Evolutionary conservation across 1,140 invertebrate genomes (phyloP), one percentile per base, ranked within the genome.

Genomic region (Drosophila sp.): DNA sequence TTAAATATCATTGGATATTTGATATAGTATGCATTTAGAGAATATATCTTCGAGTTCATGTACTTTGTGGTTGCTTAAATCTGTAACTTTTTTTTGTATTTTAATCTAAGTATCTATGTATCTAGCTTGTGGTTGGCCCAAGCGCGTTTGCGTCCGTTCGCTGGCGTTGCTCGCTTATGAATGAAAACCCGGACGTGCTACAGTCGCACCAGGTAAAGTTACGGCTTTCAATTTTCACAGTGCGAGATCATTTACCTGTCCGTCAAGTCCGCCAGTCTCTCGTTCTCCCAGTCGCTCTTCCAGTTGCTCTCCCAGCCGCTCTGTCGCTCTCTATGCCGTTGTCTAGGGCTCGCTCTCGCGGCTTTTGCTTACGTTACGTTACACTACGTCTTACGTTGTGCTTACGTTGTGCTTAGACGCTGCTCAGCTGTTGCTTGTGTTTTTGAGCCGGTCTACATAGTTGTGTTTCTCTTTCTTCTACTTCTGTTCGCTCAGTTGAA

Each of bases 81-180:
- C 21, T 64, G 13, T 61, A 57, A 36, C 14, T 56, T 66, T 57
- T 2, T 29, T 14, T 41, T 13, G 9, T n/a, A n/a, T n/a, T n/a
- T 5, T 29, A 29, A 29, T 41, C 32, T 18, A 29, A 38, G 25
- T 51, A 43, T 36, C 16, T 57, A 58, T 62, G 16, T 56, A 56
- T 16, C 43, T 57, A 72, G 53, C 46, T 72, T 57, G 18, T 34
- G 16, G 40, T 32, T 70, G 50, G 72, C 7, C 53, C 58, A 74
- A 80, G 61, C 75, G 67, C 71, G 78, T 63, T 70, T 76, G 70
- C 81, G 79, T 77, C 81, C 67, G 79, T 75, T 90, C 81, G 81
- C 75, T 77, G 78, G 78, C 84, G 76, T 80, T 83, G 79, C 76
- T 90, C 90, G 76, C 83, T 89, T 83, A 76, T 90, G 80, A 91